A percentile compares a stretch with the other conserved stretches of the same genome.
Evolutionary conservation across 2,888 invertebrate species (phyloP).

Genomic region (Calameuta filiformis): DNA sequence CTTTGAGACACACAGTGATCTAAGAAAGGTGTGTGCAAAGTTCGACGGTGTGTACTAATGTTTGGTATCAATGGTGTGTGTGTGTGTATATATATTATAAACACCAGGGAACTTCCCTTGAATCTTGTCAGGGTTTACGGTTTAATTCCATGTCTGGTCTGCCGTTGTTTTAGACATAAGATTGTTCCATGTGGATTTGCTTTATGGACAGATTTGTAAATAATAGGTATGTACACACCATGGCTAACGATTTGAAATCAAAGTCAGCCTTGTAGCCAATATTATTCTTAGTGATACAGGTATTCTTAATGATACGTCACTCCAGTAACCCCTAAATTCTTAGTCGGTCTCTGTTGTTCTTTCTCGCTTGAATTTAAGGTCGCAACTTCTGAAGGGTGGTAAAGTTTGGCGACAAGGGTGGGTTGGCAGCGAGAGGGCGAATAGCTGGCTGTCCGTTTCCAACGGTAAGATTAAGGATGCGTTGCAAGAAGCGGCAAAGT

Average conservation of each 20-base stretch:
- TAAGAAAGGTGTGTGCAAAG: background rate
- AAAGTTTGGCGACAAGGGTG: background rate
- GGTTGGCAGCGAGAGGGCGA: background rate
- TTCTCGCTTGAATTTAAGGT: background rate
- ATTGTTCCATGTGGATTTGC: background rate
- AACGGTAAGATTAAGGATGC: conserved; percentile 12
- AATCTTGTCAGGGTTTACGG: background rate
- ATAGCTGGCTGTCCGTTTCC: conserved; percentile 10
- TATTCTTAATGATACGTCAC: background rate
- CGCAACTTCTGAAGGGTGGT: background rate
- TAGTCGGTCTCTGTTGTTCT: background rate
- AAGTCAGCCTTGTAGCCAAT: background rate
- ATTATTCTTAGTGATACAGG: background rate
- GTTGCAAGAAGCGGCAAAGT: conserved; percentile 15
- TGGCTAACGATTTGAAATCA: background rate
- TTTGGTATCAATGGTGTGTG: background rate
- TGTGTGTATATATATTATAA: background rate
- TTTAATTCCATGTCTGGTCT: background rate
- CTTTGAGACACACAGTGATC: background rate
- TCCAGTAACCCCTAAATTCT: background rate
- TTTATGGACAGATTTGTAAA: background rate
- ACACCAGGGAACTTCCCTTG: background rate
- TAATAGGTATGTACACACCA: background rate
- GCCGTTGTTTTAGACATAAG: background rate
- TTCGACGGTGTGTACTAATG: background rate